phyloP scores from a whole-genome alignment of 2,797 vertebrate species.

The Orientallactaga sibirica region DNA sequence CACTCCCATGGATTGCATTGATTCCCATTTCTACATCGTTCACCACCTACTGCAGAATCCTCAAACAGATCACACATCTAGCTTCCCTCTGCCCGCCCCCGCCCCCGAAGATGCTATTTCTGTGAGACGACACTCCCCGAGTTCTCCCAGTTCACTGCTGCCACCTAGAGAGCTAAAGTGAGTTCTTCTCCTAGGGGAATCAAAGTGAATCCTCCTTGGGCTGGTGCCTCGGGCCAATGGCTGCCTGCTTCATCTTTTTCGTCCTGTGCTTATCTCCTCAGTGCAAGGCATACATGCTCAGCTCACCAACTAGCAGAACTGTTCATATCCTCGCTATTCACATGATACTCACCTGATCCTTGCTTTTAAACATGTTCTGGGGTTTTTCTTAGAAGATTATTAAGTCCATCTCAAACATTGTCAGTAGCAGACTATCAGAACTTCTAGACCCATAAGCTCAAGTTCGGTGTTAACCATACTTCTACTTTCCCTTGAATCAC shows the following conservation, averaged over 20 bases:
- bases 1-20: background rate
- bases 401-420: background rate
- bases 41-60: background rate
- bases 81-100: background rate
- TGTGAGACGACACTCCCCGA: background rate
- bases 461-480: background rate
- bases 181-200: background rate
- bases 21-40: background rate
- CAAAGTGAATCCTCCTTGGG: background rate
- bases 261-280: background rate
- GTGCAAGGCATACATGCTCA: background rate
- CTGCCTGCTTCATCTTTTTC: background rate
- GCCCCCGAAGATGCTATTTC: background rate
- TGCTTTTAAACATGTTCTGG: background rate
- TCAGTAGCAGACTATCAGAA: background rate
- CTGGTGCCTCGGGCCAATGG: background rate
- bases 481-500: background rate
- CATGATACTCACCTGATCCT: background rate
- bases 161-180: slow-evolving; percentile 59
- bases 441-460: background rate
- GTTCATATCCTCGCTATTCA: background rate
- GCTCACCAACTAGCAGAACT: background rate
- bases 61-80: slow-evolving; percentile 26
- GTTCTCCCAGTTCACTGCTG: slow-evolving; percentile 50
- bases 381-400: slow-evolving; percentile 27